Evolutionary conservation across 2,888 invertebrate species (phyloP).

Genomic region (Noctua janthina): DNA sequence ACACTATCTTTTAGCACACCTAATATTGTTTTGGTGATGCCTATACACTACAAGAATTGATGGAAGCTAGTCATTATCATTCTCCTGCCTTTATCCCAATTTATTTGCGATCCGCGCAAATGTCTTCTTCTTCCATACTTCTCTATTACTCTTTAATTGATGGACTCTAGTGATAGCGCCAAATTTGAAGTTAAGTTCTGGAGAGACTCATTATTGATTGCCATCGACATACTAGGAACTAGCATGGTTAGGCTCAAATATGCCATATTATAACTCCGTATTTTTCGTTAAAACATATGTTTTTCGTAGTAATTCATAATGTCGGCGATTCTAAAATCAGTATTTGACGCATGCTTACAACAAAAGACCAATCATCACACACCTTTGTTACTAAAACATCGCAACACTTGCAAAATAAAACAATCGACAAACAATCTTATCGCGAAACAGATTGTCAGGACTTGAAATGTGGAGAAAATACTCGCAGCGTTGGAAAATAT

Average conservation of each 20-base stretch:
- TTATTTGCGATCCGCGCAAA: background rate
- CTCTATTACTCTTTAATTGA: background rate
- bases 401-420: conserved; percentile 19
- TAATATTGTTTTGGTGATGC: background rate
- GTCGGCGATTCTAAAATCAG: background rate
- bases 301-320: background rate
- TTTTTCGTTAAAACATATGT: background rate
- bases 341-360: background rate
- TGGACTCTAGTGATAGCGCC: background rate
- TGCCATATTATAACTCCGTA: background rate
- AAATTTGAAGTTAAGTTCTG: background rate
- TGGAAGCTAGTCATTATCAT: background rate
- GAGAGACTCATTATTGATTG: background rate
- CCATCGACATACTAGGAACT: background rate
- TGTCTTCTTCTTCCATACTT: background rate
- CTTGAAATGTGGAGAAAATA: conserved; percentile 17
- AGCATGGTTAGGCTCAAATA: background rate
- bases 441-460: background rate
- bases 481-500: conserved; percentile 32
- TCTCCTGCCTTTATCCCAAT: background rate
- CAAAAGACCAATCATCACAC: background rate
- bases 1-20: background rate
- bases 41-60: background rate
- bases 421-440: background rate
- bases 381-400: background rate